Conservation (phyloP, 2,113 vertebrate species). For the Noctilio leporinus region DNA sequence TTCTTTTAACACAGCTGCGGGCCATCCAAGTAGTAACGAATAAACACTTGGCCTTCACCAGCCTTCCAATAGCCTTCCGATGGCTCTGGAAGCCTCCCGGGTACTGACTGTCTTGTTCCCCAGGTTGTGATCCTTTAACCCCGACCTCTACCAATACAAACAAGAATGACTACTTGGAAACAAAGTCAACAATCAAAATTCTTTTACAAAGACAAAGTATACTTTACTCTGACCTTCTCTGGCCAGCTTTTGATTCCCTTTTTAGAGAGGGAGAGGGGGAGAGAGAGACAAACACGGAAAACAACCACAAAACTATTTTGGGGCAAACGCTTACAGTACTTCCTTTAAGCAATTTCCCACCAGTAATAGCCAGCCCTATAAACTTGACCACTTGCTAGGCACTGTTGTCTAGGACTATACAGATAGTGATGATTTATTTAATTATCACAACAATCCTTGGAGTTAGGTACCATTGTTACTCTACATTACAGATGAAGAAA, state of each 20-base stretch:
- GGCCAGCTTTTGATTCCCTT: not conserved
- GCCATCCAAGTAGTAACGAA: not conserved
- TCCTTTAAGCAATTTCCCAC: not conserved
- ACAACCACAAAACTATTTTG: not conserved
- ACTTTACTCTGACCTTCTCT: not conserved
- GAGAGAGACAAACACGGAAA: too few relatives aligned
- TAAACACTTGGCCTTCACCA: not conserved
- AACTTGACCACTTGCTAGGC: not conserved
- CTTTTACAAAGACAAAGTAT: not conserved
- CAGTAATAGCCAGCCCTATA: not conserved
- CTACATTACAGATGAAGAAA: slow-evolving; percentile 39
- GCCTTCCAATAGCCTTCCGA: not conserved
- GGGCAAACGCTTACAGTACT: not conserved
- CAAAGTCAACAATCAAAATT: slow-evolving; percentile 12
- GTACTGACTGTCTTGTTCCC: not conserved
- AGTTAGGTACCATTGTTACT: not conserved
- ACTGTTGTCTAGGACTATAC: not conserved
- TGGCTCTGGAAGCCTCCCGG: not conserved
- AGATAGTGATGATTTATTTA: not conserved
- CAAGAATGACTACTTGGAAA: slow-evolving; percentile 13
- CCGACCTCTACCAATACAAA: not conserved
- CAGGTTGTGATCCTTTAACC: not conserved
- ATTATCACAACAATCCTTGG: not conserved
- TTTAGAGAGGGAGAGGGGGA: not conserved
- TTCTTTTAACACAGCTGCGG: not conserved